phyloP scores from a whole-genome alignment of 1,140 invertebrate genomes.

The Capitella teleta region DNA sequence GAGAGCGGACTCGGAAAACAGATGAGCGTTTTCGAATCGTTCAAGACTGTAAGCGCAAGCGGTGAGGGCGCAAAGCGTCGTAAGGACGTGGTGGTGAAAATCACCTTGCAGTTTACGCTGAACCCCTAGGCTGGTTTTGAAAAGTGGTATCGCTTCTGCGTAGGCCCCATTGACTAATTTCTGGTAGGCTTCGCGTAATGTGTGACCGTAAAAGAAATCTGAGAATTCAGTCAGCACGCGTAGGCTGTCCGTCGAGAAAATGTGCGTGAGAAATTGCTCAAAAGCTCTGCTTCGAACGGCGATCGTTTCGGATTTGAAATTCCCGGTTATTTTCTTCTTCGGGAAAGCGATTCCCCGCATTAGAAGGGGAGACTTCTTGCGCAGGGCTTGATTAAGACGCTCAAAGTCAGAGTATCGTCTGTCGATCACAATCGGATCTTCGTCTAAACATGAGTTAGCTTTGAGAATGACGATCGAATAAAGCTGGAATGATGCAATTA shows the following conservation, averaged over 20 bases:
- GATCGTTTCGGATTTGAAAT: constrained; percentile 62
- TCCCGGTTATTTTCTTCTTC: constrained; percentile 61
- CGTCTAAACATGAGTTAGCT: too few relatives aligned
- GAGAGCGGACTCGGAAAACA: constrained; percentile 59
- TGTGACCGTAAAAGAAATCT: constrained; percentile 56
- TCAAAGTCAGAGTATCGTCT: constrained; percentile 66
- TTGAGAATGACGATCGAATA: too few relatives aligned
- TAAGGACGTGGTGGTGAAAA: constrained; percentile 53
- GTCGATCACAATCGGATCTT: constrained; percentile 51
- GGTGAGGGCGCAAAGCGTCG: constrained; percentile 58
- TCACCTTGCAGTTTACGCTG: constrained; percentile 47
- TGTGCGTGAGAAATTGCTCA: constrained; percentile 53
- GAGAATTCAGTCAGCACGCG: constrained; percentile 52
- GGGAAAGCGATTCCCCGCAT: constrained; percentile 56
- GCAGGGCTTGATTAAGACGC: constrained; percentile 53
- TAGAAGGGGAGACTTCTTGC: constrained; percentile 49
- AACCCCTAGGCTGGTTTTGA: not conserved
- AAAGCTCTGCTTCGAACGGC: constrained; percentile 58
- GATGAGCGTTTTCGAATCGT: constrained; percentile 51
- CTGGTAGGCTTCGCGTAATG: constrained; percentile 31
- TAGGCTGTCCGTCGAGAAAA: constrained; percentile 49
- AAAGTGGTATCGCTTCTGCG: not conserved
- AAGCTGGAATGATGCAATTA: too few relatives aligned
- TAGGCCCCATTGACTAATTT: constrained; percentile 17
- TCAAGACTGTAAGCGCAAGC: constrained; percentile 48